A percentile compares a stretch with the other conserved stretches of the same genome.
Conservation (phyloP, 2,113 vertebrate species). For the Mohoua ochrocephala region DNA sequence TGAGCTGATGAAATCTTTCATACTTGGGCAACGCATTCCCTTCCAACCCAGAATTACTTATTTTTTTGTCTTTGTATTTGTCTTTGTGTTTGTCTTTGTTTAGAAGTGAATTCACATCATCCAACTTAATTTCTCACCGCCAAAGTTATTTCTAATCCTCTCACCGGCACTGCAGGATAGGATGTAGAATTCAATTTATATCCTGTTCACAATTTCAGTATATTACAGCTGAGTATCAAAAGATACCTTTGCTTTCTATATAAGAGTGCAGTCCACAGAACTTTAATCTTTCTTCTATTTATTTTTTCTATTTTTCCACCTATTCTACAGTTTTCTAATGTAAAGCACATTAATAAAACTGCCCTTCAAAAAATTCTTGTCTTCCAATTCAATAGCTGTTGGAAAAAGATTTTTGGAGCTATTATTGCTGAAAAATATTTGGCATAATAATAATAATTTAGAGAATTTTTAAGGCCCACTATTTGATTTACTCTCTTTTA, state of each 20-base stretch:
- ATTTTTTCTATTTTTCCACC: background rate
- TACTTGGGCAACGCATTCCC: background rate
- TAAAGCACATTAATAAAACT: background rate
- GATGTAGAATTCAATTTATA: background rate
- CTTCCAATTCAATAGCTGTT: background rate
- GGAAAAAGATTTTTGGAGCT: background rate
- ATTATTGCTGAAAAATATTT: background rate
- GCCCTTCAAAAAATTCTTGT: background rate
- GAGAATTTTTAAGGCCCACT: fast-evolving
- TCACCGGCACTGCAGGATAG: background rate
- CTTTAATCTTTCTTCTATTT: background rate
- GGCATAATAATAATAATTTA: background rate
- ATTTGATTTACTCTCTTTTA: background rate
- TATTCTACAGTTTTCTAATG: background rate
- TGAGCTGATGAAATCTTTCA: background rate
- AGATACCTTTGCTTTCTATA: background rate
- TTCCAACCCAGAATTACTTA: background rate
- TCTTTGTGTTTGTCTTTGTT: background rate
- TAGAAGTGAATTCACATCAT: background rate
- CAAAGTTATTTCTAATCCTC: background rate
- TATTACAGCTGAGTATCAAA: background rate
- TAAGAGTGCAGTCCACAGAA: background rate
- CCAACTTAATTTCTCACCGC: background rate
- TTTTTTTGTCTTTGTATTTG: background rate
- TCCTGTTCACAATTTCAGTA: background rate